phyloP scores from a whole-genome alignment of 2,113 vertebrate species.

The Nycticebus coucang region DNA sequence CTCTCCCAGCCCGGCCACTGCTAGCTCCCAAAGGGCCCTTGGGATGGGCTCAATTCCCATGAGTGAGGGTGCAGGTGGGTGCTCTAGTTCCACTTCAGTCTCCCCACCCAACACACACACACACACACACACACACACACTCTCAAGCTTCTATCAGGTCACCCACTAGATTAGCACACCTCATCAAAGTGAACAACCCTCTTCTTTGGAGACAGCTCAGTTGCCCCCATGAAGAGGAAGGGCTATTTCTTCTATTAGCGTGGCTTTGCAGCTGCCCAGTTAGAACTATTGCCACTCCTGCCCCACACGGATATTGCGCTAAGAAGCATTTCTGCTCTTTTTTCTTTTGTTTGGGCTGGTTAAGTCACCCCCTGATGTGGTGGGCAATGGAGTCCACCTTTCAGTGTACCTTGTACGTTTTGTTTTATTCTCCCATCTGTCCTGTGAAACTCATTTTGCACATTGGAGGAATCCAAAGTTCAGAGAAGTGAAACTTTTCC shows the following conservation, averaged over 20 bases:
- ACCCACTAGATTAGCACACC: not conserved
- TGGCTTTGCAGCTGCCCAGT: not conserved
- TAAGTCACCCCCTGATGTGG: too few relatives aligned
- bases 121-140: not conserved
- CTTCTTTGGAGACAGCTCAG: not conserved
- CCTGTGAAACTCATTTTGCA: not conserved
- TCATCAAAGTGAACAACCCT: accelerated
- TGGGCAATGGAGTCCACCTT: too few relatives aligned
- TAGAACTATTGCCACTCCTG: accelerated
- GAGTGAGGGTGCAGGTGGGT: not conserved
- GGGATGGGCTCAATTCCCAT: not conserved
- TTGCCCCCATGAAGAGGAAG: not conserved
- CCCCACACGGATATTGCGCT: accelerated
- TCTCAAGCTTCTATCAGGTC: not conserved
- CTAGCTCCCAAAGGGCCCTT: not conserved
- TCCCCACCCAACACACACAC: not conserved
- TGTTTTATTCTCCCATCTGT: not conserved
- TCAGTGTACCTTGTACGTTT: not conserved
- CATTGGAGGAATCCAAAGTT: not conserved
- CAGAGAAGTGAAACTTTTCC: not conserved
- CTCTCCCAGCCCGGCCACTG: not conserved
- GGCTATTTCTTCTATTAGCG: not conserved
- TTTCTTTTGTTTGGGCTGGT: not conserved
- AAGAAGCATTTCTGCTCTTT: not conserved
- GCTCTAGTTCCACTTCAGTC: not conserved